phyloP scores from a whole-genome alignment of 1,140 invertebrate genomes.

The Drosophila oshimai region DNA sequence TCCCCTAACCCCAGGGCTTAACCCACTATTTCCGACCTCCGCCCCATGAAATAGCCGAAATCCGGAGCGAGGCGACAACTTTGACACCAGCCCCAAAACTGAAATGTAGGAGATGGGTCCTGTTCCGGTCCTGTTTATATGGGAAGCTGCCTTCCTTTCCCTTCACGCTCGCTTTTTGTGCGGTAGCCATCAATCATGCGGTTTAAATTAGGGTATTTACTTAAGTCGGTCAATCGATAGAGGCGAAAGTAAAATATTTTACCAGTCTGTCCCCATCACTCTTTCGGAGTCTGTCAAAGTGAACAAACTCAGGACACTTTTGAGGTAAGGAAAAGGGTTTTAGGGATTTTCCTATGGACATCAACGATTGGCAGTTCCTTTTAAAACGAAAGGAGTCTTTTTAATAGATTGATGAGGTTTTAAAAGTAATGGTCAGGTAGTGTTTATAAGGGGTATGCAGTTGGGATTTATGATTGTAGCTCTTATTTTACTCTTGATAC shows the following conservation, averaged over 20 bases:
- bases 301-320: slow-evolving; percentile 11
- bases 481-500: too few relatives aligned
- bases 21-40: slow-evolving; percentile 6
- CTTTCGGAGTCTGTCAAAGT: slow-evolving; percentile 13
- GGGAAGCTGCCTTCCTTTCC: slow-evolving; percentile 28
- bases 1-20: slow-evolving; percentile 11
- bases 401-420: slow-evolving; percentile 6
- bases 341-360: slow-evolving; percentile 23
- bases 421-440: background rate
- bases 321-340: slow-evolving; percentile 45
- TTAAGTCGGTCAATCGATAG: slow-evolving; percentile 67
- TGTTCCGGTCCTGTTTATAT: slow-evolving; percentile 60
- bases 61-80: slow-evolving; percentile 58
- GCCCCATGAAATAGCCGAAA: slow-evolving; percentile 18
- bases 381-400: background rate
- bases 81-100: slow-evolving; percentile 37
- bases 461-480: too few relatives aligned
- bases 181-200: slow-evolving; percentile 75
- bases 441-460: background rate
- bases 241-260: slow-evolving; percentile 39
- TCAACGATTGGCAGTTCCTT: slow-evolving; percentile 15
- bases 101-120: slow-evolving; percentile 29
- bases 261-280: background rate
- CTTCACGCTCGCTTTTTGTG: slow-evolving; percentile 1
- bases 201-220: slow-evolving; percentile 81